phyloP scores from a whole-genome alignment of 2,113 vertebrate species.

The Melierax canorus region DNA sequence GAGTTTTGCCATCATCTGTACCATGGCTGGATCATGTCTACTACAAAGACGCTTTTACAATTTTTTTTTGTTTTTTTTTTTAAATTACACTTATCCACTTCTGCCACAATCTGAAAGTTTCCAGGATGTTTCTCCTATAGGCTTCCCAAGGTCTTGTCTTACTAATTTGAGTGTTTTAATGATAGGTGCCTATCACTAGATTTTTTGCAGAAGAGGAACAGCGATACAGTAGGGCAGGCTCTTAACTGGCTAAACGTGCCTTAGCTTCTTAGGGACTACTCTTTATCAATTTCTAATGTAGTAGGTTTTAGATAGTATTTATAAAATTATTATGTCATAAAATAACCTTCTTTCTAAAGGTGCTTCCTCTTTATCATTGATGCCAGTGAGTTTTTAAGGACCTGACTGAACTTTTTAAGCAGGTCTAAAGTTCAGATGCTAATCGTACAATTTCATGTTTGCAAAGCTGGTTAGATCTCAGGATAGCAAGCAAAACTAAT shows the following conservation, averaged over 20 bases:
- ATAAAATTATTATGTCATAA: neutral
- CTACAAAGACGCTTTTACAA: neutral
- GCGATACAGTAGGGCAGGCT: neutral
- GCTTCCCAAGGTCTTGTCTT: neutral
- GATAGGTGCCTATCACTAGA: neutral
- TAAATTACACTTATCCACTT: neutral
- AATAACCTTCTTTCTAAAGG: neutral
- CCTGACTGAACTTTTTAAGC: neutral
- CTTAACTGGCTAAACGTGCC: neutral
- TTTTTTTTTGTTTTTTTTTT: neutral
- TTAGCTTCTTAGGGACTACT: neutral
- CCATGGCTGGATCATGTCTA: neutral
- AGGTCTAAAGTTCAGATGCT: neutral
- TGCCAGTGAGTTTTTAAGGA: neutral
- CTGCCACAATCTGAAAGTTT: neutral
- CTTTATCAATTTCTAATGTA: neutral
- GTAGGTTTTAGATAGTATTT: neutral
- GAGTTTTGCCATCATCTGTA: neutral
- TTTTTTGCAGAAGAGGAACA: neutral
- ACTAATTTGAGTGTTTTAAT: neutral
- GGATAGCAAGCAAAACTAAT: neutral
- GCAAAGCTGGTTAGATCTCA: neutral
- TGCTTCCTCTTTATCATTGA: neutral
- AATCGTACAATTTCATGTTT: neutral
- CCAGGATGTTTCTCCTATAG: neutral